These are phyloP conservation scores for Tolmerus cingulatus DNA, from an alignment of 2,888 invertebrate genomes.

Conservation along the genomic window DNA sequence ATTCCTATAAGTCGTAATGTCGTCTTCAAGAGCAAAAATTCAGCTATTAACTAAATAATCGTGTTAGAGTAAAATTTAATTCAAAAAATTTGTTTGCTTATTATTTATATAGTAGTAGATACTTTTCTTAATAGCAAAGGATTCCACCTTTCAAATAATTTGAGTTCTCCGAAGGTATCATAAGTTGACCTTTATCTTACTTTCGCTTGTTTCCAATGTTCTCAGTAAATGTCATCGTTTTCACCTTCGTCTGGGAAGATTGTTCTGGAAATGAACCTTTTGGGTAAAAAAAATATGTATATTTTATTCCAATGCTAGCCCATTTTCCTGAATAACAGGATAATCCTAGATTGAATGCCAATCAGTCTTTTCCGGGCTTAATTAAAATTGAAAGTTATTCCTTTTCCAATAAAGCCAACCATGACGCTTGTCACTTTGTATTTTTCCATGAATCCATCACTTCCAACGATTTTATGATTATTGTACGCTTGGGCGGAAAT, in stretches of 20 bases:
- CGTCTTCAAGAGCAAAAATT: no score
- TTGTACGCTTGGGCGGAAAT: not conserved
- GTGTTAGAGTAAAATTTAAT: no score
- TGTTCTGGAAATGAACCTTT: not conserved
- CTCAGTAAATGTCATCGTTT: not conserved
- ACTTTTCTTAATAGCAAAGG: not conserved
- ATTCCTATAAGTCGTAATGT: not conserved
- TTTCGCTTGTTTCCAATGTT: not conserved
- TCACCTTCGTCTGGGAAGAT: not conserved
- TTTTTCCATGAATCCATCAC: not conserved
- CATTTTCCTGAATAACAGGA: not conserved
- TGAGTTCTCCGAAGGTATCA: not conserved
- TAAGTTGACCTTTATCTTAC: not conserved
- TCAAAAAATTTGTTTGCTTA: not conserved
- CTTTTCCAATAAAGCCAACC: not conserved
- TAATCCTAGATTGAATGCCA: not conserved
- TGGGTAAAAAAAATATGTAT: not conserved
- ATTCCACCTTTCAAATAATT: not conserved
- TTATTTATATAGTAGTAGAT: not conserved
- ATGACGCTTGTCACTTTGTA: not conserved
- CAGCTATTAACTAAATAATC: no score
- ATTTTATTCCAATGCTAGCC: not conserved
- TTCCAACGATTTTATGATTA: not conserved
- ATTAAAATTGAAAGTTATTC: not conserved
- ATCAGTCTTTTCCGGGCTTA: not conserved